Percentiles rank a stretch among this genome's conserved stretches.
Evolutionary conservation across 2,797 vertebrate species (phyloP).

Genomic region (Sardinella longiceps): DNA sequence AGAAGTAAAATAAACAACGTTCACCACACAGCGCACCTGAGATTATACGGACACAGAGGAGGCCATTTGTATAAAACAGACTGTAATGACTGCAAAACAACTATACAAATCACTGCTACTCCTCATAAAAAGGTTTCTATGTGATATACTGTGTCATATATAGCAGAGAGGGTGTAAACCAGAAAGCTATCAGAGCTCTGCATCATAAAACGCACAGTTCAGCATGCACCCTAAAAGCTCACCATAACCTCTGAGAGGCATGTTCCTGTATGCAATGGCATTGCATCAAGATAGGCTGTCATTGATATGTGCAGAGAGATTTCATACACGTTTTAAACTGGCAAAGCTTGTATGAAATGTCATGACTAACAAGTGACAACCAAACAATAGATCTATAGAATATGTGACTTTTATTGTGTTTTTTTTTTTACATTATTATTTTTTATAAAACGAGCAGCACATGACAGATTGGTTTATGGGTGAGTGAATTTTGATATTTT

Average conservation of each 20-base stretch:
- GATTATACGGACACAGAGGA: not conserved
- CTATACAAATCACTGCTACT: not conserved
- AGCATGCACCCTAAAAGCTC: not conserved
- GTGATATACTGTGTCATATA: not conserved
- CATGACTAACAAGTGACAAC: not conserved
- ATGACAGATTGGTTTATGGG: not conserved
- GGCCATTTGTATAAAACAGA: not conserved
- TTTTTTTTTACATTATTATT: no score
- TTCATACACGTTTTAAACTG: not conserved
- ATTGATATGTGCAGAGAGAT: not conserved
- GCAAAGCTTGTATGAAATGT: not conserved
- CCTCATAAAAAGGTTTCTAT: not conserved
- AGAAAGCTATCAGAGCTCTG: not conserved
- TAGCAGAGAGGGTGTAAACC: not conserved
- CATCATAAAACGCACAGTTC: slow-evolving; percentile 6
- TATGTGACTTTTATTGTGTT: not conserved
- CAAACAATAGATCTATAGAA: not conserved
- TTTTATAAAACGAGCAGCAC: not conserved
- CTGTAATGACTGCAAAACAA: not conserved
- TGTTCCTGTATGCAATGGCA: not conserved
- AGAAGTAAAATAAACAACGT: not conserved
- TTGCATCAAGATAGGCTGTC: not conserved
- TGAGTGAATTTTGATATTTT: not conserved
- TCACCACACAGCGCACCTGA: not conserved
- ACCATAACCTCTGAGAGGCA: not conserved